phyloP scores from a whole-genome alignment of 2,113 vertebrate species.

The Eptatretus burgeri region DNA sequence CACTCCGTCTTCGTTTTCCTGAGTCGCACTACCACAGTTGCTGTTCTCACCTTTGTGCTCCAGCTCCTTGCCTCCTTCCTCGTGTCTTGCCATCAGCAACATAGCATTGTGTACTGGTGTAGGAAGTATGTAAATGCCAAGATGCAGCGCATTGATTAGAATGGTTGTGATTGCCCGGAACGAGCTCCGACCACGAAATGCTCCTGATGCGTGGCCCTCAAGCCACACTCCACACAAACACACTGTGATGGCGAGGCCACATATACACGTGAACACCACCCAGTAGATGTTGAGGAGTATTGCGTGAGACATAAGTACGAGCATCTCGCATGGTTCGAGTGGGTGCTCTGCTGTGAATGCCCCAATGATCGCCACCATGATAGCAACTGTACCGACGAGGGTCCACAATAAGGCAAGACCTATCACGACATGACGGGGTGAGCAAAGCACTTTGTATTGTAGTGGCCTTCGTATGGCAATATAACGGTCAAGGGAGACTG shows the following conservation, averaged over 20 bases:
- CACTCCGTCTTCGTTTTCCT: too few species aligned
- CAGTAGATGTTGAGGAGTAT: not conserved
- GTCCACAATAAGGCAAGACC: too few species aligned
- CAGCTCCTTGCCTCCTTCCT: not conserved
- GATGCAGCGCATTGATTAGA: not conserved
- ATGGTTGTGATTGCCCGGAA: not conserved
- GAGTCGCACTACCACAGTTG: too few species aligned
- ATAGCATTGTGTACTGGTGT: conserved; percentile 2
- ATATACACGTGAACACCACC: not conserved
- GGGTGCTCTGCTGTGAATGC: too few species aligned
- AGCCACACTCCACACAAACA: not conserved
- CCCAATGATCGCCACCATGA: too few species aligned
- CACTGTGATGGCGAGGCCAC: not conserved
- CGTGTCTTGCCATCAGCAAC: not conserved
- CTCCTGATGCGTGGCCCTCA: not conserved
- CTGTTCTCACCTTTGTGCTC: too few species aligned
- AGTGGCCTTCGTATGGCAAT: not conserved
- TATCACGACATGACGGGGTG: not conserved
- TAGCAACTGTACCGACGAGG: too few species aligned
- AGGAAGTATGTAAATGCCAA: not conserved
- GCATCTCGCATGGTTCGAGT: not conserved
- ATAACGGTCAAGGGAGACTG: not conserved
- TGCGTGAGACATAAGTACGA: not conserved
- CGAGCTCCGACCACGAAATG: not conserved
- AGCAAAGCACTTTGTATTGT: conserved; percentile 1